Conservation (phyloP, 2,113 vertebrate genomes). For the Nipponia nippon region DNA sequence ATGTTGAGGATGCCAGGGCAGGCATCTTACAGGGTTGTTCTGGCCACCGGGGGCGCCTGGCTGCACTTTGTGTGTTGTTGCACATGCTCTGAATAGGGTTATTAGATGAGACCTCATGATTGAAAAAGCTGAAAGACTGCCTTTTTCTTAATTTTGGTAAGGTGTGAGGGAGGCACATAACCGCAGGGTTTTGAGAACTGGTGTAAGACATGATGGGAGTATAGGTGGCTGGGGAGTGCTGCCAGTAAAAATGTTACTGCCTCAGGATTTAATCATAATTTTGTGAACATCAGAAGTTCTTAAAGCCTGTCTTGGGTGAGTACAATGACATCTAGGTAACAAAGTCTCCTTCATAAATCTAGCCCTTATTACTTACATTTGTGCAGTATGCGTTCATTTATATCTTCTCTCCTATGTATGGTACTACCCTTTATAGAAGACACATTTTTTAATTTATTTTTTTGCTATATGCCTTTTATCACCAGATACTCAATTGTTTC, state of each 20-base stretch:
- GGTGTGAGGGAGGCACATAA: not conserved
- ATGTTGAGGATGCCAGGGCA: not conserved
- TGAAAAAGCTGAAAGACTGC: not conserved
- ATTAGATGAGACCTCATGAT: not conserved
- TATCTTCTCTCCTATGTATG: not conserved
- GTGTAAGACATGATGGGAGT: not conserved
- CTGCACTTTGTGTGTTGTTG: not conserved
- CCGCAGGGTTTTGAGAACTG: not conserved
- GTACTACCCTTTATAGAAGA: not conserved
- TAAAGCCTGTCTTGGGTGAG: not conserved
- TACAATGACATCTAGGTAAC: not conserved
- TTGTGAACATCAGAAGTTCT: not conserved
- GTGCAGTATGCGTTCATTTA: not conserved
- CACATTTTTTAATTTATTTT: not conserved
- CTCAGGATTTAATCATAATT: not conserved
- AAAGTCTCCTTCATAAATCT: not conserved
- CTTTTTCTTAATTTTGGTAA: not conserved
- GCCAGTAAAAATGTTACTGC: not conserved
- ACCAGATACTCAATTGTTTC: not conserved
- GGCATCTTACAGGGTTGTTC: not conserved
- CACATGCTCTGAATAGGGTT: not conserved
- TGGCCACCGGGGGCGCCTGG: rapidly evolving
- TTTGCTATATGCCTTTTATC: not conserved
- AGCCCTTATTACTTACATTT: not conserved
- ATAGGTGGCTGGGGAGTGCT: not conserved